These are phyloP conservation scores for Murina feae DNA, from an alignment of 2,113 vertebrate species.

Conservation along the genomic window DNA sequence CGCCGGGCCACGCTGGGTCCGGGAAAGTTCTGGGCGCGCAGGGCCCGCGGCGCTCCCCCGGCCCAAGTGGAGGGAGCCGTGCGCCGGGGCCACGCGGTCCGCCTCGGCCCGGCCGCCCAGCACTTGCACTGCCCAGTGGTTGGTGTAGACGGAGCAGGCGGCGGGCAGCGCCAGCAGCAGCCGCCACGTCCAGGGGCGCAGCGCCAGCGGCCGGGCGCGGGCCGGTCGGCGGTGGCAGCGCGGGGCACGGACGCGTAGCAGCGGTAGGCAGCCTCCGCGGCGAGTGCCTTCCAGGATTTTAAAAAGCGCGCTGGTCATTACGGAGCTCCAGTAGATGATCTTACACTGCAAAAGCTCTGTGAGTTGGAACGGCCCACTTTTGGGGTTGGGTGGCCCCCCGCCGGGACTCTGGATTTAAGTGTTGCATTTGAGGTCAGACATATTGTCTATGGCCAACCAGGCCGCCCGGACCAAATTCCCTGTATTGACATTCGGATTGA, in stretches of 20 bases:
- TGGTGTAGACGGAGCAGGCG: conserved; percentile 83
- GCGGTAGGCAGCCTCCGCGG: conserved; percentile 53
- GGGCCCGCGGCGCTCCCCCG: conserved; percentile 81
- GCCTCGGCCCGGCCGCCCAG: conserved; percentile 84
- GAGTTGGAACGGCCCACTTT: too few species aligned
- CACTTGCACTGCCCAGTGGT: conserved; percentile 92
- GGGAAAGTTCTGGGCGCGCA: conserved; percentile 43
- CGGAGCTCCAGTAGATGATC: too few species aligned
- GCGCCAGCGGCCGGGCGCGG: background rate
- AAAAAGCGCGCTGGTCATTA: too few species aligned
- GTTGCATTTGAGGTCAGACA: too few species aligned
- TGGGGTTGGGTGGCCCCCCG: too few species aligned
- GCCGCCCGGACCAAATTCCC: too few species aligned
- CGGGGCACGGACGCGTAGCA: conserved; percentile 64
- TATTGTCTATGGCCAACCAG: too few species aligned
- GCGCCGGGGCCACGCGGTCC: conserved; percentile 84
- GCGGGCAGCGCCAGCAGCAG: conserved; percentile 68
- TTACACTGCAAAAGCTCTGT: too few species aligned
- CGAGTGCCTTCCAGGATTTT: too few species aligned
- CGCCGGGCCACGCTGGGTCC: background rate
- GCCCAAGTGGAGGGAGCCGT: conserved; percentile 90
- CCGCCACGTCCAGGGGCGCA: conserved; percentile 57
- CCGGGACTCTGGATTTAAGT: too few species aligned
- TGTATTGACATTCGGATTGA: too few species aligned
- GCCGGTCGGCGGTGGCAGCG: background rate